These are phyloP conservation scores for Boleophthalmus pectinirostris DNA, from an alignment of 2,113 vertebrate genomes.

Conservation along the genomic window DNA sequence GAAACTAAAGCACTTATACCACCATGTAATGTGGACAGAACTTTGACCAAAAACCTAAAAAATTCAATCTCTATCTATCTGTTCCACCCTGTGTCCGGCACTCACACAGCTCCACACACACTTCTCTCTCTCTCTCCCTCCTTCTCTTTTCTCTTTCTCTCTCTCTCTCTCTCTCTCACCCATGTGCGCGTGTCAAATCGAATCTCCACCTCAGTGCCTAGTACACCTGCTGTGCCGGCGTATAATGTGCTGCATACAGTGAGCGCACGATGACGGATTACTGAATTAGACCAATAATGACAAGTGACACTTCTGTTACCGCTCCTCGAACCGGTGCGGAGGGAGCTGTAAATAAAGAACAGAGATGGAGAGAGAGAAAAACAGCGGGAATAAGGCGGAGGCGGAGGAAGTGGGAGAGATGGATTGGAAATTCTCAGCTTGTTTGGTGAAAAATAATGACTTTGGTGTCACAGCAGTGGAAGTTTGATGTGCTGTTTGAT, in stretches of 20 bases:
- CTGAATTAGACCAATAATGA: slow-evolving; percentile 84
- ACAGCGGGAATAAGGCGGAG: slow-evolving; percentile 41
- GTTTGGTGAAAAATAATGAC: slow-evolving; percentile 56
- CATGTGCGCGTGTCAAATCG: slow-evolving; percentile 78
- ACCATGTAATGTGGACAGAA: slow-evolving; percentile 23
- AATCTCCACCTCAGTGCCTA: slow-evolving; percentile 77
- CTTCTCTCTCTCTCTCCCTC: slow-evolving; percentile 48
- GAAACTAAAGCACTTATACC: slow-evolving; percentile 29
- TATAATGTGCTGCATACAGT: slow-evolving; percentile 78
- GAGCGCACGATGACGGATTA: slow-evolving; percentile 81
- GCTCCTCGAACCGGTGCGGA: slow-evolving; percentile 75
- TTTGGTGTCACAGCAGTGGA: slow-evolving; percentile 47
- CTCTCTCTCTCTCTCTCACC: slow-evolving; percentile 65
- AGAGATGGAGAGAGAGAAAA: slow-evolving; percentile 40
- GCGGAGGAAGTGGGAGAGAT: slow-evolving; percentile 66
- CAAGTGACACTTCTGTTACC: slow-evolving; percentile 86
- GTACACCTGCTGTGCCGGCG: slow-evolving; percentile 78
- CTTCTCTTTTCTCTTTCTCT: slow-evolving; percentile 63
- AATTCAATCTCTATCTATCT: slow-evolving; percentile 58
- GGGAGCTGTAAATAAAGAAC: slow-evolving; percentile 78
- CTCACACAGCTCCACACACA: slow-evolving; percentile 22
- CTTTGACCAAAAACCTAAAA: slow-evolving; percentile 23
- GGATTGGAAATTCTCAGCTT: slow-evolving; percentile 58
- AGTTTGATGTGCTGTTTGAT: slow-evolving; percentile 28
- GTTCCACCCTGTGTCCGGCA: slow-evolving; percentile 29